Evolutionary conservation across 2,113 vertebrate species (phyloP).

Genomic region (Macquaria ambigua): DNA sequence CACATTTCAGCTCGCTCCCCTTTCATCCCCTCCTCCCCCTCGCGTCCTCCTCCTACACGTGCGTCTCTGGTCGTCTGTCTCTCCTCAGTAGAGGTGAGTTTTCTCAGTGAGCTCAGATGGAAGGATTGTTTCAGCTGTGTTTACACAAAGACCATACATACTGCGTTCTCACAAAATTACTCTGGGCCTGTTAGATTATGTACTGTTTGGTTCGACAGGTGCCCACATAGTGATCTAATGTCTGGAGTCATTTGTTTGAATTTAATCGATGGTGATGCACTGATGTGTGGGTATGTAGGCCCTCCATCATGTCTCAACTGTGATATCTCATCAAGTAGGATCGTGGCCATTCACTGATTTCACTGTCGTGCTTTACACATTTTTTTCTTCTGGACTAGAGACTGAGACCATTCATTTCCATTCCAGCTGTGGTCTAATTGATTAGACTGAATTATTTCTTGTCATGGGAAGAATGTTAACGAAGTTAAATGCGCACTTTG

Average conservation of each 20-base stretch:
- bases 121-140: constrained; percentile 74
- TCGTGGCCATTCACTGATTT: constrained; percentile 36
- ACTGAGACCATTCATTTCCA: constrained; percentile 44
- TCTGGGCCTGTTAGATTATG: constrained; percentile 6
- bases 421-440: constrained; percentile 68
- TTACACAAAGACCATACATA: constrained; percentile 51
- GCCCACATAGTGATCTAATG: constrained; percentile 7
- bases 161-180: constrained; percentile 37
- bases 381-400: constrained; percentile 34
- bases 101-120: constrained; percentile 68
- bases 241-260: constrained; percentile 45
- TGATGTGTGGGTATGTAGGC: not conserved
- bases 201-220: constrained; percentile 45
- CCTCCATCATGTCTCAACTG: constrained; percentile 2
- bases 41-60: constrained; percentile 24
- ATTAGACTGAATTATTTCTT: constrained; percentile 61
- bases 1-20: constrained; percentile 12
- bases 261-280: constrained; percentile 16
- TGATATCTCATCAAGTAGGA: constrained; percentile 25
- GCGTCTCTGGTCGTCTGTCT: constrained; percentile 51
- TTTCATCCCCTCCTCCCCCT: not conserved
- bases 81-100: constrained; percentile 54
- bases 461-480: constrained; percentile 75
- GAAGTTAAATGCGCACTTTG: constrained; percentile 56
- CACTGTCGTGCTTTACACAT: constrained; percentile 12